These are phyloP conservation scores for Notodonta ziczac DNA, from an alignment of 2,888 invertebrate species.

Conservation along the genomic window DNA sequence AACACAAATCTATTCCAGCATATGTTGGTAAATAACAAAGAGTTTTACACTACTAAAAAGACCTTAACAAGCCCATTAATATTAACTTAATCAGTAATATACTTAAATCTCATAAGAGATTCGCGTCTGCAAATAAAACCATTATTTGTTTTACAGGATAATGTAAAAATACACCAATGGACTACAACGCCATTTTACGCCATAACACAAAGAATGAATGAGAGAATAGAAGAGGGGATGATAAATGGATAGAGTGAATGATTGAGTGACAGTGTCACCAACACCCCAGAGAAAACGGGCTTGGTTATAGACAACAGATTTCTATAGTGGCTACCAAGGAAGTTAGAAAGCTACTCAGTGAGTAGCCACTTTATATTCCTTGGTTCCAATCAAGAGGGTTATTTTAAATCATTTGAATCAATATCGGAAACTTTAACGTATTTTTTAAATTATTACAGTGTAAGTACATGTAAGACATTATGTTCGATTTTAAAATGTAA, in stretches of 20 bases:
- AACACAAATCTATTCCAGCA: conserved; percentile 67
- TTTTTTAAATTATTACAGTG: too few species aligned
- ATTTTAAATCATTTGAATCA: too few species aligned
- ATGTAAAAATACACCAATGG: conserved; percentile 73
- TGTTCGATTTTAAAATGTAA: too few species aligned
- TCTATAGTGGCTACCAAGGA: too few species aligned
- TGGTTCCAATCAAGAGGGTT: too few species aligned
- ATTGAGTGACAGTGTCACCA: background rate
- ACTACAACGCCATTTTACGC: conserved; percentile 70
- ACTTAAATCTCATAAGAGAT: conserved; percentile 74
- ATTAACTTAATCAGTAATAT: conserved; percentile 52
- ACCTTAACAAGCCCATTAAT: conserved; percentile 47
- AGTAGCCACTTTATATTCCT: too few species aligned
- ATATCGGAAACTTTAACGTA: too few species aligned
- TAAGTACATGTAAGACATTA: too few species aligned
- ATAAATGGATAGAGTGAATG: conserved; percentile 7
- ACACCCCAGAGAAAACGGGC: too few species aligned
- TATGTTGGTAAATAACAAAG: conserved; percentile 67
- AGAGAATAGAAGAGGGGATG: background rate
- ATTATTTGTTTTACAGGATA: conserved; percentile 59
- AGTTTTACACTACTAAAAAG: conserved; percentile 53
- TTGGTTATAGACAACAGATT: too few species aligned
- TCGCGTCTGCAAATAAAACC: conserved; percentile 74
- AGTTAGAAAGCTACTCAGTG: too few species aligned
- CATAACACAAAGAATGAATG: conserved; percentile 32